A percentile compares a stretch with the other conserved stretches of the same genome.
Conservation (phyloP, 30 jellyfish, hydroid and myxozoan species). For the Morbakka virulenta region DNA sequence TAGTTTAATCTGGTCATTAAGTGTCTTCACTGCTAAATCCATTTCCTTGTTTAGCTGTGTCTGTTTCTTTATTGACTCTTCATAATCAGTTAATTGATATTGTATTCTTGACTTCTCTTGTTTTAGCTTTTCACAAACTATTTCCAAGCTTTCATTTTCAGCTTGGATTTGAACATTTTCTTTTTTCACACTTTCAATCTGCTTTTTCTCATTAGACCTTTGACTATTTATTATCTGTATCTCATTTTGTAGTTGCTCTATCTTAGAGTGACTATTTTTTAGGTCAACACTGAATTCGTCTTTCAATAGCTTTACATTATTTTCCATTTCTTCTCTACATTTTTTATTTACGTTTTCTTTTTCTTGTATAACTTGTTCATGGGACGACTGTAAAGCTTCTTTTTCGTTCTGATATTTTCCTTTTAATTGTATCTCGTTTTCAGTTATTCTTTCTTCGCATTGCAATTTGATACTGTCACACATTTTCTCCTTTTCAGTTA, state of each 20-base stretch:
- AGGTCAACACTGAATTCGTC: background rate
- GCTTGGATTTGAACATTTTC: conserved; percentile 3
- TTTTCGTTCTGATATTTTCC: too few species aligned
- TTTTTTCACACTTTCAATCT: background rate
- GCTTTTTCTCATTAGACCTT: background rate
- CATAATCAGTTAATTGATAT: background rate
- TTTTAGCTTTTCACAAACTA: conserved; percentile 3
- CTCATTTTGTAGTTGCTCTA: background rate
- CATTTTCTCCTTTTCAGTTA: conserved; percentile 7
- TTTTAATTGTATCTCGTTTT: too few species aligned
- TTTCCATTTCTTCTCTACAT: too few species aligned
- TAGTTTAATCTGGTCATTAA: background rate
- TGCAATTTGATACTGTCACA: background rate
- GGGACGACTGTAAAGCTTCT: too few species aligned
- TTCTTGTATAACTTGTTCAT: too few species aligned
- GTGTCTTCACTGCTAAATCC: background rate
- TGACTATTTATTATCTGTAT: conserved; percentile 7
- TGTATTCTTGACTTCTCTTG: background rate
- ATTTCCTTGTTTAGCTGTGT: conserved; percentile 10
- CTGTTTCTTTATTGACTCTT: background rate
- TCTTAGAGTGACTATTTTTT: background rate
- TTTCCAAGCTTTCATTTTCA: conserved; percentile 13
- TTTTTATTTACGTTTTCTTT: too few species aligned
- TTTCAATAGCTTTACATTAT: too few species aligned
- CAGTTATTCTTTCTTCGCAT: background rate